These are phyloP conservation scores for Helicoverpa armigera DNA, from an alignment of 1,140 invertebrate species.

Conservation along the genomic window DNA sequence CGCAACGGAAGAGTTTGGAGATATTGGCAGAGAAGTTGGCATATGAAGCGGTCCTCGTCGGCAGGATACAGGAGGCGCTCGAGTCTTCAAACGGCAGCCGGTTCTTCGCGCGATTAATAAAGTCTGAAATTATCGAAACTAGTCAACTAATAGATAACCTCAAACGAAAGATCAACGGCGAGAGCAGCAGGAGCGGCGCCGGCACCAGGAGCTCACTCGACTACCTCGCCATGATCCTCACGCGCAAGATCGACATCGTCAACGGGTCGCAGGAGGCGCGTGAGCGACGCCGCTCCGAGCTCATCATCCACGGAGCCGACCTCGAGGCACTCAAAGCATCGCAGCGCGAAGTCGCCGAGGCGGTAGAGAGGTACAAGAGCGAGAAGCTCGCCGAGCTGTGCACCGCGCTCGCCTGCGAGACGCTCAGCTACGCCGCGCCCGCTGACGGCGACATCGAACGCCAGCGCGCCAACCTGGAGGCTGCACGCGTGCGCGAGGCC, in stretches of 20 bases:
- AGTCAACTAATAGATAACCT: slow-evolving; percentile 91
- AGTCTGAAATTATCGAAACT: slow-evolving; percentile 90
- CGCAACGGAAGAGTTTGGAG: slow-evolving; percentile 89
- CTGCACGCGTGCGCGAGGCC: slow-evolving; percentile 88
- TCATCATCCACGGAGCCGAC: slow-evolving; percentile 80
- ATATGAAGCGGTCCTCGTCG: slow-evolving; percentile 91
- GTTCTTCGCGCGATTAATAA: slow-evolving; percentile 87
- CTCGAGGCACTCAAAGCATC: slow-evolving; percentile 88
- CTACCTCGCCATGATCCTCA: slow-evolving; percentile 89
- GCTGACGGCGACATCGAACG: slow-evolving; percentile 73
- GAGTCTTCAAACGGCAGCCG: slow-evolving; percentile 85
- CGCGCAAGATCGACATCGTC: slow-evolving; percentile 87
- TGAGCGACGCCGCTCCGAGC: slow-evolving; percentile 67
- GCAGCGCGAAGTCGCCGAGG: slow-evolving; percentile 88
- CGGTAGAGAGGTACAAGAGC: slow-evolving; percentile 89
- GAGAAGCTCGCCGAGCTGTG: slow-evolving; percentile 90
- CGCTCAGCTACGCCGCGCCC: slow-evolving; percentile 87
- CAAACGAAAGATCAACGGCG: slow-evolving; percentile 89
- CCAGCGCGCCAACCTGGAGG: slow-evolving; percentile 74
- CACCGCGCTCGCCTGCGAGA: slow-evolving; percentile 89
- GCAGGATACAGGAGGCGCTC: slow-evolving; percentile 88
- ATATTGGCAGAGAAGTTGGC: slow-evolving; percentile 92
- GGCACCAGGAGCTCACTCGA: slow-evolving; percentile 87
- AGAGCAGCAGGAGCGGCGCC: slow-evolving; percentile 84
- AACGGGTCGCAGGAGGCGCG: slow-evolving; percentile 68